Conservation (phyloP, 2,797 vertebrate species). For the Hydrolagus colliei region DNA sequence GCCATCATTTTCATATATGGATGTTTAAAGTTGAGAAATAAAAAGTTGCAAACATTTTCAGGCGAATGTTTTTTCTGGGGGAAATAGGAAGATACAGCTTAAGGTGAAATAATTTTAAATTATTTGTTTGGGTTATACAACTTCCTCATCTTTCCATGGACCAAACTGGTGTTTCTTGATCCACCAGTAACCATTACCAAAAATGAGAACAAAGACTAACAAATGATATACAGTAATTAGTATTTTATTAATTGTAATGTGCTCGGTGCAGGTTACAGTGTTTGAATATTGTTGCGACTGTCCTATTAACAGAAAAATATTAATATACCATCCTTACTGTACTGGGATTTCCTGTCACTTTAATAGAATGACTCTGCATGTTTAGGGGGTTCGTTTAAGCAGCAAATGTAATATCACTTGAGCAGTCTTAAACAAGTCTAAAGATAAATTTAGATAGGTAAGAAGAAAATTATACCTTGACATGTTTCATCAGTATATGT, state of each 20-base stretch:
- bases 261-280: background rate
- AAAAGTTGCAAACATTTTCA: conserved; percentile 11
- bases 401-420: conserved; percentile 2
- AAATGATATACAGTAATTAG: background rate
- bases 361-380: background rate
- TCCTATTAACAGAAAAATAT: background rate
- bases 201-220: background rate
- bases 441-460: conserved; percentile 20
- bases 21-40: conserved; percentile 12
- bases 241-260: conserved; percentile 12
- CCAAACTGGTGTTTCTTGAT: background rate
- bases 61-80: conserved; percentile 4
- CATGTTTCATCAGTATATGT: conserved; percentile 28
- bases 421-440: background rate
- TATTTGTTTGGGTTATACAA: background rate
- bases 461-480: conserved; percentile 29
- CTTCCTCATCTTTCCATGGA: background rate
- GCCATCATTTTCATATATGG: conserved; percentile 25
- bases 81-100: background rate
- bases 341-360: conserved; percentile 13
- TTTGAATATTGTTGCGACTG: background rate
- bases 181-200: background rate
- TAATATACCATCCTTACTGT: conserved; percentile 2
- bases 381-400: background rate
- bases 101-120: background rate